Conservation (phyloP, 2,888 invertebrate species). For the Lycocerus yunnanus region DNA sequence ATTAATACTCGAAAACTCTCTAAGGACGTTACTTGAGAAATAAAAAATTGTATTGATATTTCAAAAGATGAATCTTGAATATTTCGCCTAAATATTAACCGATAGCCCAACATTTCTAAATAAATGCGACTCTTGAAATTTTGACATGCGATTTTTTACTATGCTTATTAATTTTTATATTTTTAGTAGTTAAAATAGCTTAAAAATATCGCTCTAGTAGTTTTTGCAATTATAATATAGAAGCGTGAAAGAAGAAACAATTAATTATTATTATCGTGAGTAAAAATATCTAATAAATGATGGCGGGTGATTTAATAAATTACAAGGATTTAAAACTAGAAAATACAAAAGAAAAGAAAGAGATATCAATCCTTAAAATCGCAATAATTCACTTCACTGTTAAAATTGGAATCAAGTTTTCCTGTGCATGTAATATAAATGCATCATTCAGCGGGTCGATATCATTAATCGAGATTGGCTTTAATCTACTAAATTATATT, state of each 20-base stretch:
- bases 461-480: constrained; percentile 44
- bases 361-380: constrained; percentile 6
- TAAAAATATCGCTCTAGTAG: background rate
- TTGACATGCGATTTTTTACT: background rate
- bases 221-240: background rate
- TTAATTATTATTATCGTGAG: background rate
- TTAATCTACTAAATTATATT: constrained; percentile 48
- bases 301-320: constrained; percentile 1
- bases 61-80: background rate
- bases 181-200: background rate
- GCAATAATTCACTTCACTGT: background rate
- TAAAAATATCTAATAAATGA: background rate
- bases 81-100: background rate
- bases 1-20: background rate
- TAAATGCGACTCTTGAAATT: background rate
- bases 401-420: constrained; percentile 2
- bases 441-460: constrained; percentile 38
- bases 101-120: background rate
- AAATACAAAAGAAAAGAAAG: background rate
- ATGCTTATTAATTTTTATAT: background rate
- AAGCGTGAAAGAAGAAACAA: background rate
- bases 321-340: background rate
- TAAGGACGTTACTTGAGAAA: background rate
- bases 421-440: constrained; percentile 29
- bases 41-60: background rate